phyloP scores from a whole-genome alignment of 2,113 vertebrate genomes.

The Pachypanchax playfairii region DNA sequence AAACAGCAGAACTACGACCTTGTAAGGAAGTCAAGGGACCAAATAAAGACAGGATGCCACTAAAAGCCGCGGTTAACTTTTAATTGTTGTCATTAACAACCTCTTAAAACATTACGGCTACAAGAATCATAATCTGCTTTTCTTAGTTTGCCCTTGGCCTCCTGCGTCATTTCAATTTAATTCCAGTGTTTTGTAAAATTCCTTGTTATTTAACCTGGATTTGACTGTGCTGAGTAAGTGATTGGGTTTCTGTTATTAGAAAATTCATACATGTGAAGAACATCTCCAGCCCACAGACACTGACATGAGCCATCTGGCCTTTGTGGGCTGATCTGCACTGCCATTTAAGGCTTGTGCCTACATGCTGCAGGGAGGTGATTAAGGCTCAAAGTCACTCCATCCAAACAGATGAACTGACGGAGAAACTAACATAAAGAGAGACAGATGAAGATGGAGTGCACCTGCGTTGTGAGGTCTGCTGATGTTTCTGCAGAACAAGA shows the following conservation, averaged over 20 bases:
- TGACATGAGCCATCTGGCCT: constrained; percentile 35
- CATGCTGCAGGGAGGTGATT: not conserved
- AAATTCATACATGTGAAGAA: constrained; percentile 30
- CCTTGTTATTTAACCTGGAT: constrained; percentile 1
- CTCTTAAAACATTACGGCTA: constrained; percentile 17
- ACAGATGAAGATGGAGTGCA: constrained; percentile 25
- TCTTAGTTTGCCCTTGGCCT: not conserved
- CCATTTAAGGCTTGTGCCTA: constrained; percentile 8
- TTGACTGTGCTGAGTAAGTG: not conserved
- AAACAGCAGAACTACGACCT: constrained; percentile 12
- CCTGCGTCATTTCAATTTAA: not conserved
- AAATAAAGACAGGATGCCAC: not conserved
- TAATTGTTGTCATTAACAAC: constrained; percentile 9
- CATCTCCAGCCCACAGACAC: constrained; percentile 34
- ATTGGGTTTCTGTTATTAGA: constrained; percentile 3
- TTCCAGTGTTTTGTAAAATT: constrained; percentile 17
- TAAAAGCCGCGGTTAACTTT: not conserved
- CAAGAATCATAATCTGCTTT: constrained; percentile 11
- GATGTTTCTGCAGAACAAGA: constrained; percentile 3
- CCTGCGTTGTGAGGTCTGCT: constrained; percentile 29
- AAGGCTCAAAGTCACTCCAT: constrained; percentile 2
- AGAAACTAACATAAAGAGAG: constrained; percentile 7
- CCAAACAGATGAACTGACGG: constrained; percentile 6
- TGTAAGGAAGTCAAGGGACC: constrained; percentile 8
- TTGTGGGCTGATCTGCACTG: not conserved